A percentile compares a stretch with the other conserved stretches of the same genome.
phyloP scores from a whole-genome alignment of 2,888 invertebrate species.

The Drosophila cyrtoloma region DNA sequence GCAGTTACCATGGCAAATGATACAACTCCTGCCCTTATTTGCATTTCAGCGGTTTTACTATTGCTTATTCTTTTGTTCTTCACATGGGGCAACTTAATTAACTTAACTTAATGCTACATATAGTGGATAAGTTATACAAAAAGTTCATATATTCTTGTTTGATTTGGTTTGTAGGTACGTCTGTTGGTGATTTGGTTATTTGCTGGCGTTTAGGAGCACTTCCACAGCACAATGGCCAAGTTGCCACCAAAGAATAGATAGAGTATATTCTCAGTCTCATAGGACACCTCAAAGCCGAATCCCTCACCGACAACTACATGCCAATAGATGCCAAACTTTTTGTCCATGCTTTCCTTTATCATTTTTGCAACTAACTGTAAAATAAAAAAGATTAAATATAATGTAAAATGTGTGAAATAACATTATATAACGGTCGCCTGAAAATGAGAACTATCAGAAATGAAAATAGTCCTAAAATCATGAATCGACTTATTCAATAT shows the following conservation, averaged over 20 bases:
- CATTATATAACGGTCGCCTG: background rate
- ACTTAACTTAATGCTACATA: slow-evolving; percentile 46
- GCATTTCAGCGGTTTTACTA: slow-evolving; percentile 26
- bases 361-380: slow-evolving; percentile 92
- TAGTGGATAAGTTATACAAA: slow-evolving; percentile 47
- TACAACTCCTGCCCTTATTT: slow-evolving; percentile 17
- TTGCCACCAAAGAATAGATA: slow-evolving; percentile 97
- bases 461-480: background rate
- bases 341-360: slow-evolving; percentile 98
- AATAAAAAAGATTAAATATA: background rate
- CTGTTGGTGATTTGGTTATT: slow-evolving; percentile 38
- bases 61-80: background rate
- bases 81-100: slow-evolving; percentile 44
- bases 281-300: slow-evolving; percentile 95
- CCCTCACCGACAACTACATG: slow-evolving; percentile 98
- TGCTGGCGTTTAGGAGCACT: slow-evolving; percentile 87
- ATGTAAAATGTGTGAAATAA: background rate
- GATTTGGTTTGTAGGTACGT: slow-evolving; percentile 68
- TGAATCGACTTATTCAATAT: background rate
- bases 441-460: background rate
- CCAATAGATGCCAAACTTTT: slow-evolving; percentile 97
- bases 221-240: slow-evolving; percentile 95
- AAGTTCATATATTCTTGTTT: slow-evolving; percentile 43
- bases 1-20: slow-evolving; percentile 60
- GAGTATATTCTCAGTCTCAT: slow-evolving; percentile 94